Evolutionary conservation across 1,140 invertebrate genomes (phyloP).

Genomic region (Drosophila virilis): DNA sequence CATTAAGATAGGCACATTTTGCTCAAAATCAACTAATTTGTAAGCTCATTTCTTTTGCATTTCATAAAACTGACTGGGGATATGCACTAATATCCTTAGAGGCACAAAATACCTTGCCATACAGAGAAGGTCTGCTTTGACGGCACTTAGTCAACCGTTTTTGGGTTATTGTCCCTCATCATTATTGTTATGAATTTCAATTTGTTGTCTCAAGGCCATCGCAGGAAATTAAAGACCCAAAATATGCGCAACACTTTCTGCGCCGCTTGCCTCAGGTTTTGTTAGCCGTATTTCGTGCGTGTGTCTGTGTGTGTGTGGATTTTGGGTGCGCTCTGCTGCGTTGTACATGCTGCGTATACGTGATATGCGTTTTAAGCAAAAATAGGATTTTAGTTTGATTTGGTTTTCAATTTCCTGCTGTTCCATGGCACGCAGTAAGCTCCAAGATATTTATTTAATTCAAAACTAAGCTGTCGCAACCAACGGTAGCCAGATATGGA

Average conservation of each 20-base stretch:
- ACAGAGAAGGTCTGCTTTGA: slow-evolving; percentile 8
- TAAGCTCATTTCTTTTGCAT: slow-evolving; percentile 38
- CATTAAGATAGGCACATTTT: neutral
- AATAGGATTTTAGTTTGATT: slow-evolving; percentile 58
- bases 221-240: slow-evolving; percentile 67
- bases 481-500: slow-evolving; percentile 1
- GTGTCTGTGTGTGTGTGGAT: slow-evolving; percentile 16
- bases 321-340: slow-evolving; percentile 3
- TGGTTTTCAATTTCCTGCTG: slow-evolving; percentile 77
- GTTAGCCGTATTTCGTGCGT: slow-evolving; percentile 2
- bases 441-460: slow-evolving; percentile 52
- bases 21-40: slow-evolving; percentile 22
- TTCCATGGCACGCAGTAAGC: slow-evolving; percentile 41
- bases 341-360: slow-evolving; percentile 61
- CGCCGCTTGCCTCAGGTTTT: slow-evolving; percentile 43
- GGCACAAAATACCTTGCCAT: neutral
- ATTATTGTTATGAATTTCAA: slow-evolving; percentile 76
- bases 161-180: slow-evolving; percentile 20
- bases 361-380: slow-evolving; percentile 74
- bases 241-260: slow-evolving; percentile 73
- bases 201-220: slow-evolving; percentile 67
- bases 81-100: slow-evolving; percentile 1
- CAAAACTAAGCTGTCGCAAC: slow-evolving; percentile 50
- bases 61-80: slow-evolving; percentile 24
- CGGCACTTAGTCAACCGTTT: slow-evolving; percentile 34